Percentiles rank a stretch among this genome's conserved stretches.
Evolutionary conservation across 2,888 invertebrate species (phyloP).

Genomic region (Saturnia japonica): DNA sequence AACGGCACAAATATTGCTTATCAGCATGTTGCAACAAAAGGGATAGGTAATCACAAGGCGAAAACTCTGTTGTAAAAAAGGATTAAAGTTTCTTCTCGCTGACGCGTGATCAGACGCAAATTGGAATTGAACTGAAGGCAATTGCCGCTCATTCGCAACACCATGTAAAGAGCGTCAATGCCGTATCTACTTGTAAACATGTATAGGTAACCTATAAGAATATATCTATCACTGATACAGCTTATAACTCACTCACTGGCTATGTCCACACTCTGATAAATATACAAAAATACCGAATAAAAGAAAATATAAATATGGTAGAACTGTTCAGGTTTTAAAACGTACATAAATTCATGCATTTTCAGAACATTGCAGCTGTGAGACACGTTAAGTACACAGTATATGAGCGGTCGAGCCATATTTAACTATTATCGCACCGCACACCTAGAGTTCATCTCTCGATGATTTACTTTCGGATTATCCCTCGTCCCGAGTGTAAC

Average conservation of each 20-base stretch:
- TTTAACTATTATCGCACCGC: slow-evolving; percentile 75
- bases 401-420: slow-evolving; percentile 68
- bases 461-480: slow-evolving; percentile 76
- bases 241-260: neutral
- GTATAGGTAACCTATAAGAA: no score
- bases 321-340: slow-evolving; percentile 19
- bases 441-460: slow-evolving; percentile 70
- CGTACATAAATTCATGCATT: slow-evolving; percentile 46
- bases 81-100: no score
- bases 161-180: no score
- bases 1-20: no score
- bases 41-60: no score
- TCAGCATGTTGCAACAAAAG: no score
- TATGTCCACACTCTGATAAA: neutral
- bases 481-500: slow-evolving; percentile 64
- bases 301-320: neutral
- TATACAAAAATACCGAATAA: neutral
- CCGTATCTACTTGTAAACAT: no score
- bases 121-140: no score
- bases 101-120: no score
- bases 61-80: no score
- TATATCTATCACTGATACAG: neutral
- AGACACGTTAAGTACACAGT: slow-evolving; percentile 60
- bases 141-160: no score
- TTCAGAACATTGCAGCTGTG: slow-evolving; percentile 40